Conservation (phyloP, 2,888 invertebrate genomes). For the Nomada lathburiana region DNA sequence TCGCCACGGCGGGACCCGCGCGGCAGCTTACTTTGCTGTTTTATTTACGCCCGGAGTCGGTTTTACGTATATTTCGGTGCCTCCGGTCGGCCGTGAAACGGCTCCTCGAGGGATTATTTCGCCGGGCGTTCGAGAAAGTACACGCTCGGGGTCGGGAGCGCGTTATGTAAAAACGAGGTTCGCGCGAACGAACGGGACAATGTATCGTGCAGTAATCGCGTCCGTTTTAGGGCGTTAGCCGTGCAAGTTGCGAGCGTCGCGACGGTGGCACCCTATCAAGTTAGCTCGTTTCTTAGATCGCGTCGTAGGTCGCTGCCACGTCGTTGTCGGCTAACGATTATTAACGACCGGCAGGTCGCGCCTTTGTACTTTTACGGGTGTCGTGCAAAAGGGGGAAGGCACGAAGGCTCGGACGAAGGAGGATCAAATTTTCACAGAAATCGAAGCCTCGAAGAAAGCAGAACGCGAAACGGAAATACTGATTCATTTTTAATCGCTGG, state of each 20-base stretch:
- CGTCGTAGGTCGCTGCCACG: constrained; percentile 42
- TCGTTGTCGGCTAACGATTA: constrained; percentile 69
- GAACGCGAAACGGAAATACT: neutral
- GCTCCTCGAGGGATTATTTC: constrained; percentile 13
- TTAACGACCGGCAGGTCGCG: constrained; percentile 61
- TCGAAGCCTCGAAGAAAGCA: neutral
- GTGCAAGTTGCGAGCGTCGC: constrained; percentile 11
- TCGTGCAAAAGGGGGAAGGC: neutral
- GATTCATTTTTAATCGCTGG: constrained; percentile 14
- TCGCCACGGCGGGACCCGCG: constrained; percentile 25
- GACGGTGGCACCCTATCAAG: constrained; percentile 38
- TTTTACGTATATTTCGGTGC: constrained; percentile 6
- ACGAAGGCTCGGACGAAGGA: neutral
- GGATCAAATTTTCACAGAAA: neutral
- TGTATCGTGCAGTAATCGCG: constrained; percentile 47
- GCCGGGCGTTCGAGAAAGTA: neutral
- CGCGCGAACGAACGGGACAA: constrained; percentile 18
- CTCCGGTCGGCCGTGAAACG: neutral
- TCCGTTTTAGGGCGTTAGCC: constrained; percentile 47
- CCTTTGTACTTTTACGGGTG: constrained; percentile 37
- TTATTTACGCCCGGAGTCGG: constrained; percentile 7
- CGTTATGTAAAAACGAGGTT: constrained; percentile 8
- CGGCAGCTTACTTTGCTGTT: constrained; percentile 1
- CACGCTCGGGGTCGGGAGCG: neutral
- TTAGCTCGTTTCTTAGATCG: constrained; percentile 28